These are phyloP conservation scores for Centropus bengalensis DNA, from an alignment of 2,113 vertebrate genomes.

Conservation along the genomic window DNA sequence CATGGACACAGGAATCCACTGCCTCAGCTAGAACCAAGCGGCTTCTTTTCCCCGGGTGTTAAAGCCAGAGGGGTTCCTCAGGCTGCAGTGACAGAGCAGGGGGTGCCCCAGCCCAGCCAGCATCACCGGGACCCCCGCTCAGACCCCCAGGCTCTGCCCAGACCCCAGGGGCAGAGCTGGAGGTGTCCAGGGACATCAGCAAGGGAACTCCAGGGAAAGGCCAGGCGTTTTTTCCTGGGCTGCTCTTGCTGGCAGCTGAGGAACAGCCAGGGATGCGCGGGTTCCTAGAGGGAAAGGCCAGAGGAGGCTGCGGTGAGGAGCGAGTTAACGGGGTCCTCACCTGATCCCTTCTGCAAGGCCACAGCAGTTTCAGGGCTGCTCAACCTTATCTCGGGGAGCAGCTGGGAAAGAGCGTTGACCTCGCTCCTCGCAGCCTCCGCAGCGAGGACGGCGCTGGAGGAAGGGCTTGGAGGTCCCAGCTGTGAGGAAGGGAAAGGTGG, in stretches of 20 bases:
- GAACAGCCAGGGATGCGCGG: neutral
- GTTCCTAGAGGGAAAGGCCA: neutral
- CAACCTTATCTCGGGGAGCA: neutral
- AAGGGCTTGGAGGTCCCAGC: neutral
- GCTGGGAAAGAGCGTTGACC: neutral
- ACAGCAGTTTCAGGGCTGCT: neutral
- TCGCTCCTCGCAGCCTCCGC: neutral
- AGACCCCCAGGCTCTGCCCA: neutral
- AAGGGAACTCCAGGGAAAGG: neutral
- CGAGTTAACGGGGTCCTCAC: neutral
- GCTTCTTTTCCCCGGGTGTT: neutral
- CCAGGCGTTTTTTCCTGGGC: neutral
- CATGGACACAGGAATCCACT: neutral
- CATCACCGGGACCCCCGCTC: neutral
- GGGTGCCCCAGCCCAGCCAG: neutral
- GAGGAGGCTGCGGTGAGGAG: neutral
- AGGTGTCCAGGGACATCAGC: neutral
- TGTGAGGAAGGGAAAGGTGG: neutral
- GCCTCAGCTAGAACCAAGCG: neutral
- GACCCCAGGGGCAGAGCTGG: neutral
- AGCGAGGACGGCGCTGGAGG: neutral
- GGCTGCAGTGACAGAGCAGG: neutral
- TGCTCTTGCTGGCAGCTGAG: neutral
- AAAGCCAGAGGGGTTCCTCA: neutral
- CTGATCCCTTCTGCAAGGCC: neutral